A percentile compares a stretch with the other conserved stretches of the same genome.
Conservation (phyloP, 2,797 vertebrate species). For the Aplochiton taeniatus region DNA sequence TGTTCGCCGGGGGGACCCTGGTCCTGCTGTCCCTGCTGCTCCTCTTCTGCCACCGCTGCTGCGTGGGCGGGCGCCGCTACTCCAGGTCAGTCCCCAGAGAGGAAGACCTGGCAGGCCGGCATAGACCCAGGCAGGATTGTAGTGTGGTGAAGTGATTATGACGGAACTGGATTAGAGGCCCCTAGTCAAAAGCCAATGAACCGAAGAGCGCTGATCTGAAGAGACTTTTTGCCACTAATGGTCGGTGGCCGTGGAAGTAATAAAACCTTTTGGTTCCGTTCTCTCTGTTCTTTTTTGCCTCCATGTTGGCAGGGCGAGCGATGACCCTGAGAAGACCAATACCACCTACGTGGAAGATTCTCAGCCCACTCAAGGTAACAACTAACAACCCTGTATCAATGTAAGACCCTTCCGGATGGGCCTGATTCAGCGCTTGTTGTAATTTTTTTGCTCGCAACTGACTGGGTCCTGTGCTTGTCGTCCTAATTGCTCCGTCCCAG, state of each 20-base stretch:
- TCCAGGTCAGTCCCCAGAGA: slow-evolving; percentile 78
- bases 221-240: background rate
- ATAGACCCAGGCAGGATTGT: background rate
- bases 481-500: slow-evolving; percentile 57
- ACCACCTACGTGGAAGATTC: slow-evolving; percentile 91
- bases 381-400: background rate
- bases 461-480: background rate
- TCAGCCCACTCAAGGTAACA: slow-evolving; percentile 86
- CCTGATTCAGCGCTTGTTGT: no score
- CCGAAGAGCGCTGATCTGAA: slow-evolving; percentile 12
- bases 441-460: background rate
- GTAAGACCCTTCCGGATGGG: no score
- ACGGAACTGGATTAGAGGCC: slow-evolving; percentile 19
- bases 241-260: background rate
- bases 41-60: slow-evolving; percentile 90
- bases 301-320: slow-evolving; percentile 79
- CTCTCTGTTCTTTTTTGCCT: slow-evolving; percentile 3
- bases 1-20: slow-evolving; percentile 87
- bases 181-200: background rate
- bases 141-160: slow-evolving; percentile 6
- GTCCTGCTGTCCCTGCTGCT: slow-evolving; percentile 89
- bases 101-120: background rate
- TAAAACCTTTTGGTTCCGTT: background rate
- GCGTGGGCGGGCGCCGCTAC: slow-evolving; percentile 80
- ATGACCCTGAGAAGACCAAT: slow-evolving; percentile 95